Percentiles rank a stretch among this genome's conserved stretches.
Conservation (phyloP, 2,888 invertebrate genomes). For the Mythimna vitellina region DNA sequence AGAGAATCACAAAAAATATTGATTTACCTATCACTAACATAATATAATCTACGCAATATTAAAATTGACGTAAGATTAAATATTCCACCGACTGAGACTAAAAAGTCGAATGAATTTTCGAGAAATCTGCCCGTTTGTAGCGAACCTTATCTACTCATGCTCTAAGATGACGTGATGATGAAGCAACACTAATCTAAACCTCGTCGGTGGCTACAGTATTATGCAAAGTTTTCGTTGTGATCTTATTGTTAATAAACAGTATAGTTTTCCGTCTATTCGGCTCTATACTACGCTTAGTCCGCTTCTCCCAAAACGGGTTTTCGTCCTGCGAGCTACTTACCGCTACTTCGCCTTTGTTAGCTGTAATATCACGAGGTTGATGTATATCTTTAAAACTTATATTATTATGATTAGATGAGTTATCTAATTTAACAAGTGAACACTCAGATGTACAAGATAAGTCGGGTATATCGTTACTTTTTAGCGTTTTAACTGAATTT, state of each 20-base stretch:
- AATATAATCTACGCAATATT: conserved; percentile 11
- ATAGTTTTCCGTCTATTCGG: conserved; percentile 89
- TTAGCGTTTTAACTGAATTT: conserved; percentile 88
- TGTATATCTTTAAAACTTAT: conserved; percentile 72
- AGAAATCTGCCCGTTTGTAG: conserved; percentile 14
- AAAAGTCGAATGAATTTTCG: not conserved
- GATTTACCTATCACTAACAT: conserved; percentile 27
- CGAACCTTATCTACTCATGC: conserved; percentile 33
- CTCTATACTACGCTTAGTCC: conserved; percentile 83
- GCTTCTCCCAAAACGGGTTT: conserved; percentile 88
- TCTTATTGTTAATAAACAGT: conserved; percentile 88
- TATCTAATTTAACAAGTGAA: conserved; percentile 74
- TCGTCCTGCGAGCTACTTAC: conserved; percentile 86
- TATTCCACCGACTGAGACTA: not conserved
- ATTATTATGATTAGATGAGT: conserved; percentile 73
- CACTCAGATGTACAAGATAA: conserved; percentile 77
- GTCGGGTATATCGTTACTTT: conserved; percentile 77
- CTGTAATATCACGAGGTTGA: conserved; percentile 74
- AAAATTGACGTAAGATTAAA: conserved; percentile 7
- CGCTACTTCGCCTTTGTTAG: conserved; percentile 73
- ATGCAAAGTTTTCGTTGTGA: conserved; percentile 77
- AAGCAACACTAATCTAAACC: conserved; percentile 64
- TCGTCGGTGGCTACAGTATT: conserved; percentile 71
- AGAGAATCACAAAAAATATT: not conserved
- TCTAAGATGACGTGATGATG: conserved; percentile 52